phyloP scores from a whole-genome alignment of 2,888 invertebrate species.

The Ochlodes sylvanus region DNA sequence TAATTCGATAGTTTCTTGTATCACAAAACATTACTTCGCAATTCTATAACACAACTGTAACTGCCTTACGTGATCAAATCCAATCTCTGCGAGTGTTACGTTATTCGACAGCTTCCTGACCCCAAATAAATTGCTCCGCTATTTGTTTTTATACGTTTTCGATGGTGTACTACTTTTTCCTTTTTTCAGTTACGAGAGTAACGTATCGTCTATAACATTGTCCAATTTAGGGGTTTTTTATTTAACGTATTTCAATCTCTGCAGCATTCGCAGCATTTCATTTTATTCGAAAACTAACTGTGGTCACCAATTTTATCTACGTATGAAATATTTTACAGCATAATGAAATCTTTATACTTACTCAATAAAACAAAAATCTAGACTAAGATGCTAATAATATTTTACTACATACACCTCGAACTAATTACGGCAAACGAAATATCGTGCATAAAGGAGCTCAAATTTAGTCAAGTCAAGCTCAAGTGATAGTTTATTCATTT shows the following conservation, averaged over 20 bases:
- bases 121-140: not conserved
- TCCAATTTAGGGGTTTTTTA: not conserved
- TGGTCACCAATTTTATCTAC: too few relatives aligned
- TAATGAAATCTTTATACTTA: too few relatives aligned
- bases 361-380: too few relatives aligned
- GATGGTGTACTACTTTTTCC: not conserved
- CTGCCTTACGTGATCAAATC: constrained; percentile 3
- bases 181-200: not conserved
- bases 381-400: too few relatives aligned
- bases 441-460: too few relatives aligned
- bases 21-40: not conserved
- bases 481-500: too few relatives aligned
- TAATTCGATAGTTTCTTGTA: not conserved
- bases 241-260: not conserved
- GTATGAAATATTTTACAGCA: too few relatives aligned
- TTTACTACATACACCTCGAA: too few relatives aligned
- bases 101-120: not conserved
- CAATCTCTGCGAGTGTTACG: not conserved
- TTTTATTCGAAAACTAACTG: too few relatives aligned
- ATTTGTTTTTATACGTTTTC: not conserved
- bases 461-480: too few relatives aligned
- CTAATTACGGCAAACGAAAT: too few relatives aligned
- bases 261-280: not conserved
- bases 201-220: not conserved
- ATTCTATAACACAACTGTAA: not conserved